A percentile compares a stretch with the other conserved stretches of the same genome.
These are phyloP conservation scores for Mallotus villosus DNA, from an alignment of 2,797 vertebrate species.

Conservation along the genomic window DNA sequence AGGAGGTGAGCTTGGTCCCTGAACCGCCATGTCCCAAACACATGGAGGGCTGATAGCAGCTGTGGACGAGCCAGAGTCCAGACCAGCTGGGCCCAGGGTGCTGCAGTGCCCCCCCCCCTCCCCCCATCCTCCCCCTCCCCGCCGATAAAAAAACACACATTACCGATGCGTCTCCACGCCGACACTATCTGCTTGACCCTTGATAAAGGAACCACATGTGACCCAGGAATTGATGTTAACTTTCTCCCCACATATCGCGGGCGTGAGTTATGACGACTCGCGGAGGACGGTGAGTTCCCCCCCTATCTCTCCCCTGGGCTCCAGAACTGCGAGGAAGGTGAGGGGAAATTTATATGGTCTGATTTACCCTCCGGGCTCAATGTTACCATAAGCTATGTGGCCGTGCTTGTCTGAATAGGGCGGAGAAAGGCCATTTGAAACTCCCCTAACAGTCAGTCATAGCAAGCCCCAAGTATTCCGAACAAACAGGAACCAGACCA, in stretches of 20 bases:
- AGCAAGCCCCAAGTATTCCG: constrained; percentile 6
- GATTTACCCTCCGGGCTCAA: constrained; percentile 47
- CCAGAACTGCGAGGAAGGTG: constrained; percentile 11
- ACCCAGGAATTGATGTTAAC: constrained; percentile 64
- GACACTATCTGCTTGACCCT: constrained; percentile 56
- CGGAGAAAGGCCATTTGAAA: constrained; percentile 23
- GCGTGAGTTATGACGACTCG: constrained; percentile 55
- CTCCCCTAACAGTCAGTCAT: constrained; percentile 26
- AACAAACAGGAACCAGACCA: constrained; percentile 30
- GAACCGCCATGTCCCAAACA: constrained; percentile 71
- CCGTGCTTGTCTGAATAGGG: constrained; percentile 42
- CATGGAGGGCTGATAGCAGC: constrained; percentile 72
- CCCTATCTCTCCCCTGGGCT: constrained; percentile 43
- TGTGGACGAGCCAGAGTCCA: constrained; percentile 59
- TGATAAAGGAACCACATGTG: constrained; percentile 51
- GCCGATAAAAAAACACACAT: constrained; percentile 56
- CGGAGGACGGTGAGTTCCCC: constrained; percentile 51
- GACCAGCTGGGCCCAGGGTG: background rate
- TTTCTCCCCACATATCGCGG: constrained; percentile 46
- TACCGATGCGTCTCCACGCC: constrained; percentile 17
- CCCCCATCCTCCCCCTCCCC: constrained; percentile 27
- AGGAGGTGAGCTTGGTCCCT: constrained; percentile 69
- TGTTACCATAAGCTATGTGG: constrained; percentile 51
- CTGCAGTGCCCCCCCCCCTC: background rate
- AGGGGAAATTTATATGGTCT: constrained; percentile 45